A percentile compares a stretch with the other conserved stretches of the same genome.
phyloP scores from a whole-genome alignment of 2,113 vertebrate genomes.

The Zosterops pallidus region DNA sequence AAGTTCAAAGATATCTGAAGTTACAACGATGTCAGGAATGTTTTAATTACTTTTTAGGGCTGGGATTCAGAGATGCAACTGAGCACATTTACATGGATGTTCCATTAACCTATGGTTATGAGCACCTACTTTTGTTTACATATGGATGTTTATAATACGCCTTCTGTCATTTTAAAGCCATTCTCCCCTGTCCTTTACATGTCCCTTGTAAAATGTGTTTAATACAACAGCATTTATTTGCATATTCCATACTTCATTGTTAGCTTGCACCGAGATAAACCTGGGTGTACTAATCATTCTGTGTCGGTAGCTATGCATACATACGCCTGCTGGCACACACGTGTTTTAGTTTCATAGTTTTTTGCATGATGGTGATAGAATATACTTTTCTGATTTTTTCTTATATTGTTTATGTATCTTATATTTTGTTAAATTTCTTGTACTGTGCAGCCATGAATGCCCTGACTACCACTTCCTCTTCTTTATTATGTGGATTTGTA shows the following conservation, averaged over 20 bases:
- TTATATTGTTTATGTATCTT: background rate
- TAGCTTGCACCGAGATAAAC: background rate
- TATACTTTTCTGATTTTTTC: background rate
- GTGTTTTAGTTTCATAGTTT: background rate
- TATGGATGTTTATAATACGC: background rate
- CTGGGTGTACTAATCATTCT: background rate
- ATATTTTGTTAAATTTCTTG: background rate
- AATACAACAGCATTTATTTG: background rate
- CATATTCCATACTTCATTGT: background rate
- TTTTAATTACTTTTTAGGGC: background rate
- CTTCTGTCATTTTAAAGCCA: background rate
- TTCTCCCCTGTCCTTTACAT: background rate
- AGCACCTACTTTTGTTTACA: background rate
- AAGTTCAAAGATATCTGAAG: background rate
- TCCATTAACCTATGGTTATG: background rate
- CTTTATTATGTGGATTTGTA: background rate
- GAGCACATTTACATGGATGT: background rate
- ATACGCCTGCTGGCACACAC: fast-evolving
- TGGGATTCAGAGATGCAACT: background rate
- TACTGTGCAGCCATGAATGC: background rate
- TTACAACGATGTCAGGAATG: background rate
- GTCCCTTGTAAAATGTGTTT: background rate
- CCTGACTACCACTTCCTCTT: background rate
- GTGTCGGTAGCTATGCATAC: fast-evolving
- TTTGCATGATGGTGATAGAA: background rate